Conservation (phyloP, 2,797 vertebrate species). For the Cryptoblepharus egeriae region DNA sequence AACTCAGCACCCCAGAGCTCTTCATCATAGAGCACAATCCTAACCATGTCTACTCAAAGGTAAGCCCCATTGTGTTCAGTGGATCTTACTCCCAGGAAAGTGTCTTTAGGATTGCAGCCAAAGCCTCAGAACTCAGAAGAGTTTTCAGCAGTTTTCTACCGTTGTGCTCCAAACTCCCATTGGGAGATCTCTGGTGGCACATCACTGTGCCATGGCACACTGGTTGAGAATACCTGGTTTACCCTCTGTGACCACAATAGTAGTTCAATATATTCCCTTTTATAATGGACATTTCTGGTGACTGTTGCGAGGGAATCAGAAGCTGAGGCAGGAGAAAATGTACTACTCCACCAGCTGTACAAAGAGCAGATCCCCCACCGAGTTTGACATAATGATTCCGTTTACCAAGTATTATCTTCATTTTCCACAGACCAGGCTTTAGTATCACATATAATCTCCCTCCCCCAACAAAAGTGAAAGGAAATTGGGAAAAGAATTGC, state of each 20-base stretch:
- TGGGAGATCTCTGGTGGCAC: too few relatives aligned
- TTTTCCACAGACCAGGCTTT: constrained; percentile 13
- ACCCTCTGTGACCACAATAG: background rate
- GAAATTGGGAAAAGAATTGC: constrained; percentile 11
- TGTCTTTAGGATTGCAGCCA: too few relatives aligned
- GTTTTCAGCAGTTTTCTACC: too few relatives aligned
- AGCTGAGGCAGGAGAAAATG: constrained; percentile 3
- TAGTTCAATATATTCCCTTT: background rate
- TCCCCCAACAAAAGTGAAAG: background rate
- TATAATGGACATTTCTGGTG: background rate
- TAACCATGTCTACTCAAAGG: too few relatives aligned
- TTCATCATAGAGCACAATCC: too few relatives aligned
- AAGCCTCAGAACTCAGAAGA: too few relatives aligned
- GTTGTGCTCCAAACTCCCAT: too few relatives aligned
- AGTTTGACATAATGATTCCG: constrained; percentile 10
- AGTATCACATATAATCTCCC: background rate
- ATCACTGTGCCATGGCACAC: too few relatives aligned
- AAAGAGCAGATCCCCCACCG: constrained; percentile 6
- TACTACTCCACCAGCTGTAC: background rate
- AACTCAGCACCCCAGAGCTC: too few relatives aligned
- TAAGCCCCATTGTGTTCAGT: too few relatives aligned
- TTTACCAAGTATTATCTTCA: constrained; percentile 26
- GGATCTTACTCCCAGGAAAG: too few relatives aligned
- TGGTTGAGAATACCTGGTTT: background rate
- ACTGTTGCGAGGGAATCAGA: background rate